Percentiles rank a stretch among this genome's conserved stretches.
phyloP scores from a whole-genome alignment of 2,797 vertebrate genomes.

The Lepus townsendii region DNA sequence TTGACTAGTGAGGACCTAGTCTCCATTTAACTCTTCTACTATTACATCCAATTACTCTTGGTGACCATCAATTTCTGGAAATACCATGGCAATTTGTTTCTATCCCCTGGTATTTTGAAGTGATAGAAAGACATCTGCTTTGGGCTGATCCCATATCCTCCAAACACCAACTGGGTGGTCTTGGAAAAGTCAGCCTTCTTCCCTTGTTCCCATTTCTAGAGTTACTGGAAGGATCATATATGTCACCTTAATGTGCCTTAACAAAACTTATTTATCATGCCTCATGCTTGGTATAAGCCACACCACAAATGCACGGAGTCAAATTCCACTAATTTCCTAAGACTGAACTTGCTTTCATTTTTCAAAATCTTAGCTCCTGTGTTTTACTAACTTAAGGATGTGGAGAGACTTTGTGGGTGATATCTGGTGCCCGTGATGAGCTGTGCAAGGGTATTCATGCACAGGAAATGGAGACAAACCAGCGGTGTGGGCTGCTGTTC shows the following conservation, averaged over 20 bases:
- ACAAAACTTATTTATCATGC: not conserved
- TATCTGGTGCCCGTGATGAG: not conserved
- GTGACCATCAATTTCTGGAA: not conserved
- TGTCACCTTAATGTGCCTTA: not conserved
- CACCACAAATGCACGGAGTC: not conserved
- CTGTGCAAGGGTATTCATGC: not conserved
- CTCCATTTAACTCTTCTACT: not conserved
- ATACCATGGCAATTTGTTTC: not conserved
- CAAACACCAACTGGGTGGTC: not conserved
- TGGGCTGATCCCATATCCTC: not conserved
- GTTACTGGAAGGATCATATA: not conserved
- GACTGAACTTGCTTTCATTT: not conserved
- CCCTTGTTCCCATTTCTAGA: not conserved
- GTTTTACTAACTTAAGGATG: slow-evolving; percentile 26
- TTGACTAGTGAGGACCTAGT: not conserved
- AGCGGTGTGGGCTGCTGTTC: not conserved
- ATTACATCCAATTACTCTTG: not conserved
- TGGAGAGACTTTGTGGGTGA: not conserved
- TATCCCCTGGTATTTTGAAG: slow-evolving; percentile 8
- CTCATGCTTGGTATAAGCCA: not conserved
- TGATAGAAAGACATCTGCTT: not conserved
- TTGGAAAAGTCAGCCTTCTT: not conserved
- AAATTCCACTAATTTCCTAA: slow-evolving; percentile 42
- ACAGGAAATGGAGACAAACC: not conserved
- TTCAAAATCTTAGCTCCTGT: not conserved